A percentile compares a stretch with the other conserved stretches of the same genome.
Conservation (phyloP, 2,113 vertebrate genomes). For the Emydocephalus ijimae region DNA sequence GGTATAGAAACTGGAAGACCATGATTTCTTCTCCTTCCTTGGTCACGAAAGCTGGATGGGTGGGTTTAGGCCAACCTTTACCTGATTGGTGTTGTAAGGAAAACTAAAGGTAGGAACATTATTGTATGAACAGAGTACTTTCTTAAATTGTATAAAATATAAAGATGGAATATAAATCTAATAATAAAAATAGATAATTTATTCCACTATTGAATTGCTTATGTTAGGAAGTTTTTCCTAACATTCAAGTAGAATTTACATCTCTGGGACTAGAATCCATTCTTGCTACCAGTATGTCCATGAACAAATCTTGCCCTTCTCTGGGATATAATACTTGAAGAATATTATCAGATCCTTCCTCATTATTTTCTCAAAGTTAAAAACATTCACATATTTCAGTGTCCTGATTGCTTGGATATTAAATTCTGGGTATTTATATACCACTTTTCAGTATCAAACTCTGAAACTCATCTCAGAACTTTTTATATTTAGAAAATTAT, state of each 20-base stretch:
- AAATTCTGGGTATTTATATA: neutral
- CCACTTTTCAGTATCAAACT: neutral
- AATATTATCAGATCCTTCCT: neutral
- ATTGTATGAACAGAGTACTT: neutral
- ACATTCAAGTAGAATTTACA: neutral
- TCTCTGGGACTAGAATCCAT: neutral
- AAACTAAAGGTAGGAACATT: neutral
- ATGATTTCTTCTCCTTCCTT: neutral
- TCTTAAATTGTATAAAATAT: neutral
- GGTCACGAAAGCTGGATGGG: neutral
- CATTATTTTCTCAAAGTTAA: neutral
- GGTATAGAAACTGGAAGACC: neutral
- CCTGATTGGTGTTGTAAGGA: neutral
- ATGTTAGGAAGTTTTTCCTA: neutral
- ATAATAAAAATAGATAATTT: neutral
- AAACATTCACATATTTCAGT: neutral
- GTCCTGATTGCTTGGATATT: neutral
- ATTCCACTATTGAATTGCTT: neutral
- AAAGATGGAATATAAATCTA: neutral
- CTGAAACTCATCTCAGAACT: neutral
- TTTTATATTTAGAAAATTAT: neutral
- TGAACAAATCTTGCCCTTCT: neutral
- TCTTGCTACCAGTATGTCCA: neutral
- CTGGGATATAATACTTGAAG: neutral
- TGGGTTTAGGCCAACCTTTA: neutral